phyloP scores from a whole-genome alignment of 2,113 vertebrate species.

The Canis aureus region DNA sequence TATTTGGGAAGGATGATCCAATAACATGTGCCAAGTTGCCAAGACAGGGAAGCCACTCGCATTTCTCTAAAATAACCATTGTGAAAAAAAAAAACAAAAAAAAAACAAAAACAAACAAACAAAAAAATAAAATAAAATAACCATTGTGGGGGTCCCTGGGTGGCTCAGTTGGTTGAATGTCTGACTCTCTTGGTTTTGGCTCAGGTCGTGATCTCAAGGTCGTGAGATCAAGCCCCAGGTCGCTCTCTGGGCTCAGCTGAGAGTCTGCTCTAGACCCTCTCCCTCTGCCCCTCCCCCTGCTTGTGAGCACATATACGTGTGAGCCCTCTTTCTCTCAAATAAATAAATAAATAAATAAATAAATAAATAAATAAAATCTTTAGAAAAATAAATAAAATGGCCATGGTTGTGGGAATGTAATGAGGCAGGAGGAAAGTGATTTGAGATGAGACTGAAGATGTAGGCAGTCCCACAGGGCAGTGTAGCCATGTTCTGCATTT shows the following conservation, averaged over 20 bases:
- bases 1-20: not conserved
- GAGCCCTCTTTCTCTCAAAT: too few species aligned
- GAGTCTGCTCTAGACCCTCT: not conserved
- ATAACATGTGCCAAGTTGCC: not conserved
- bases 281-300: not conserved
- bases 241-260: not conserved
- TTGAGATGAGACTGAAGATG: not conserved
- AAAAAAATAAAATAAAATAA: not conserved
- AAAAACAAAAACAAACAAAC: too few species aligned
- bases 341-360: not conserved
- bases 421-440: not conserved
- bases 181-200: not conserved
- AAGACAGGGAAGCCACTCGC: not conserved
- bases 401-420: not conserved
- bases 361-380: not conserved
- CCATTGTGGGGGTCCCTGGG: not conserved
- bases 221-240: not conserved
- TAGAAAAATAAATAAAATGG: not conserved
- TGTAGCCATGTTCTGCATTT: not conserved
- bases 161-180: not conserved
- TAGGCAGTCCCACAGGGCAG: not conserved
- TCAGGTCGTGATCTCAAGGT: not conserved
- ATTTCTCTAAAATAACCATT: not conserved
- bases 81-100: too few species aligned
- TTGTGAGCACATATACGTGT: too few species aligned